Evolutionary conservation across 2,888 invertebrate species (phyloP).

Genomic region (Scaptomyza tumidula): DNA sequence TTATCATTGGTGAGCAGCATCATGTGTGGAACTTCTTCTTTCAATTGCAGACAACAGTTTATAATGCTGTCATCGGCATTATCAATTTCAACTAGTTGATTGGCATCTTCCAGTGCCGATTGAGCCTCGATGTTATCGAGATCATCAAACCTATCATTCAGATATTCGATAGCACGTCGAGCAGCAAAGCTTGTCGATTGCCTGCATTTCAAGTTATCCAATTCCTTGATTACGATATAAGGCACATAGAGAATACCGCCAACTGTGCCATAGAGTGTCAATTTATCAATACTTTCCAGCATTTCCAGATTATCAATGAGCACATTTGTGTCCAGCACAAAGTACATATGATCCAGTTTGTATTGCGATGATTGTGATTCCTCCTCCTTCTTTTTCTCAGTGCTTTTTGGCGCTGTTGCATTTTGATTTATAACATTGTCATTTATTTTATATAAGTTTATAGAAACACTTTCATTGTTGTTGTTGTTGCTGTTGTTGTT

Average conservation of each 20-base stretch:
- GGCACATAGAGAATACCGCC: constrained; percentile 84
- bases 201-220: constrained; percentile 78
- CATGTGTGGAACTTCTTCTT: constrained; percentile 78
- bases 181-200: constrained; percentile 2
- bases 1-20: constrained; percentile 85
- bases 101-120: constrained; percentile 84
- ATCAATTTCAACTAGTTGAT: constrained; percentile 82
- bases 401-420: no score
- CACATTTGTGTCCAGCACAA: constrained; percentile 86
- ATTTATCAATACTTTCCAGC: constrained; percentile 79
- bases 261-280: constrained; percentile 68
- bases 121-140: constrained; percentile 81
- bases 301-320: constrained; percentile 83
- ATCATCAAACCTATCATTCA: constrained; percentile 48
- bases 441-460: not conserved
- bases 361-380: not conserved
- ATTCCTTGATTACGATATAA: constrained; percentile 85
- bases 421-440: no score
- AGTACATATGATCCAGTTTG: constrained; percentile 70
- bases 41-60: constrained; percentile 85
- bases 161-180: constrained; percentile 25
- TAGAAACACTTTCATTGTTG: not conserved
- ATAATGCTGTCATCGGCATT: constrained; percentile 86
- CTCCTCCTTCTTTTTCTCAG: not conserved
- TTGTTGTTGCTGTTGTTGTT: fast-evolving